Percentiles rank a stretch among this genome's conserved stretches.
Conservation (phyloP, 2,797 vertebrate genomes). For the Toxotes lorentzi region DNA sequence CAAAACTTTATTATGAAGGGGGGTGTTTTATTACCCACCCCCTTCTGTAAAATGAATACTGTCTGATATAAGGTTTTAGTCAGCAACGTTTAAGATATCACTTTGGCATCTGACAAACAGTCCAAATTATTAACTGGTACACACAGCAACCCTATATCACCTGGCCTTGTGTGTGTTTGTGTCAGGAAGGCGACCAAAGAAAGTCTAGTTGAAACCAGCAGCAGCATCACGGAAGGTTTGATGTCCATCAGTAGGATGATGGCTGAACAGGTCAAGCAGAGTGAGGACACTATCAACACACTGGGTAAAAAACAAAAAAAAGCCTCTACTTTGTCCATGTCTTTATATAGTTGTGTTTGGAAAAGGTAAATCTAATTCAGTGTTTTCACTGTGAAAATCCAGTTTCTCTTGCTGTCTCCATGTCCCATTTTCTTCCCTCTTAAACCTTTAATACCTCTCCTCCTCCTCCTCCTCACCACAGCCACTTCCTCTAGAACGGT, state of each 20-base stretch:
- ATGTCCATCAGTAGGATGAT: conserved; percentile 97
- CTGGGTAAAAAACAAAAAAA: conserved; percentile 83
- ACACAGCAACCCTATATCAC: background rate
- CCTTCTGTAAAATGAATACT: background rate
- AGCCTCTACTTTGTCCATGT: background rate
- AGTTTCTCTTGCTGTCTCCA: background rate
- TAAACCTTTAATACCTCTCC: background rate
- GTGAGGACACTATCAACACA: conserved; percentile 89
- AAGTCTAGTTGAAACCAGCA: conserved; percentile 91
- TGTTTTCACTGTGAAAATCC: background rate
- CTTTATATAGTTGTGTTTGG: background rate
- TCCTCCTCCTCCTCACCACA: conserved; percentile 51
- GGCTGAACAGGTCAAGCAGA: conserved; percentile 95
- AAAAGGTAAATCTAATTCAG: background rate
- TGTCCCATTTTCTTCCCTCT: background rate
- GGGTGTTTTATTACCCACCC: background rate
- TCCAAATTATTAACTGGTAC: too few relatives aligned
- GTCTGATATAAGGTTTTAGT: background rate
- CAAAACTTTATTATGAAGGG: background rate
- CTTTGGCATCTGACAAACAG: too few relatives aligned
- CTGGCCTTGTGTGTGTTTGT: conserved; percentile 25
- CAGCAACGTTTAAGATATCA: background rate
- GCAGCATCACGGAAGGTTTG: conserved; percentile 93
- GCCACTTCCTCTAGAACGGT: conserved; percentile 93
- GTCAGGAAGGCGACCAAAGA: conserved; percentile 92